A percentile compares a stretch with the other conserved stretches of the same genome.
phyloP scores from a whole-genome alignment of 2,113 vertebrate species.

The Leptodactylus fuscus region DNA sequence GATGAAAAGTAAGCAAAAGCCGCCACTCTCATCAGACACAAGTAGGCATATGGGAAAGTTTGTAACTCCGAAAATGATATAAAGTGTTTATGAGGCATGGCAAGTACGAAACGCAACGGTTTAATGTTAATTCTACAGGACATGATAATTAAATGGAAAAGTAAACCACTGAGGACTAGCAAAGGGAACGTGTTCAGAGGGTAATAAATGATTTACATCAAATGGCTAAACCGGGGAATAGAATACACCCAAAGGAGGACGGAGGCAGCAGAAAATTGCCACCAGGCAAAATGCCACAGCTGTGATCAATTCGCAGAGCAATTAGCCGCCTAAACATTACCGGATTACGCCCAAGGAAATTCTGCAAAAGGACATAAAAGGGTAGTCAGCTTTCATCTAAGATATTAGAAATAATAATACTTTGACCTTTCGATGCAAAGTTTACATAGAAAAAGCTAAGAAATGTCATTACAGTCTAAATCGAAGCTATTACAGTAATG shows the following conservation, averaged over 20 bases:
- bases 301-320: constrained; percentile 47
- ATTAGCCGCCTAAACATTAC: constrained; percentile 30
- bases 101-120: not conserved
- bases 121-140: constrained; percentile 53
- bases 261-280: constrained; percentile 34
- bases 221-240: constrained; percentile 49
- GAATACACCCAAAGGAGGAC: constrained; percentile 33
- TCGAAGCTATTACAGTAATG: not conserved
- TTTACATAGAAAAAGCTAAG: not conserved
- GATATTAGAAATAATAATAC: constrained; percentile 14
- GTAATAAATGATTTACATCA: constrained; percentile 57
- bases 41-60: constrained; percentile 25
- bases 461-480: not conserved
- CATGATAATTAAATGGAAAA: constrained; percentile 55
- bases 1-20: not conserved
- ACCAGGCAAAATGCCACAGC: constrained; percentile 54
- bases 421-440: not conserved
- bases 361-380: constrained; percentile 4
- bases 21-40: not conserved
- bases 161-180: constrained; percentile 47
- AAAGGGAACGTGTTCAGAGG: constrained; percentile 19
- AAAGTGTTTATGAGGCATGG: constrained; percentile 40
- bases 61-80: constrained; percentile 4
- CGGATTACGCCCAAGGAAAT: not conserved
- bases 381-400: not conserved